Evolutionary conservation across 2,888 invertebrate genomes (phyloP).

Genomic region (Eupithecia insigniata): DNA sequence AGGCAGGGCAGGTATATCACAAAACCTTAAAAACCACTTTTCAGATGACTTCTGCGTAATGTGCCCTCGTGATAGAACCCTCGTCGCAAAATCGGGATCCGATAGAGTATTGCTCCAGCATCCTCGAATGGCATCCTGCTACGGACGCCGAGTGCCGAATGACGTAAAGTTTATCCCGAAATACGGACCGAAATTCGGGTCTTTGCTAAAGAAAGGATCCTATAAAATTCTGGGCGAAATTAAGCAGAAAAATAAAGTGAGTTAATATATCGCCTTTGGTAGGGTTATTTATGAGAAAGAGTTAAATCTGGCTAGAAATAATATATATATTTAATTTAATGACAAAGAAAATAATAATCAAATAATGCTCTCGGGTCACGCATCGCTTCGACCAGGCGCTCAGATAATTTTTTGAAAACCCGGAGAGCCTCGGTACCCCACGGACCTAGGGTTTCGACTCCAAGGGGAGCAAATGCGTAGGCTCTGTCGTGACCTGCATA

Average conservation of each 20-base stretch:
- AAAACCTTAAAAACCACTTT: slow-evolving; percentile 3
- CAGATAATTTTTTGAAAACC: too few relatives aligned
- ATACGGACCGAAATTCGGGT: slow-evolving; percentile 74
- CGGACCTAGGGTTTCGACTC: too few relatives aligned
- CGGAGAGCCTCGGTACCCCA: too few relatives aligned
- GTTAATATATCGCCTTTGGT: slow-evolving; percentile 34
- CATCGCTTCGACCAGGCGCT: too few relatives aligned
- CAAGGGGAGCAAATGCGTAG: too few relatives aligned
- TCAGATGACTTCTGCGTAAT: slow-evolving; percentile 60
- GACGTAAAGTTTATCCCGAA: slow-evolving; percentile 62
- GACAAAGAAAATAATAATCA: too few relatives aligned
- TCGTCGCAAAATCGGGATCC: slow-evolving; percentile 67
- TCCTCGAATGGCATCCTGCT: slow-evolving; percentile 66
- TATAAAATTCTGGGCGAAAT: slow-evolving; percentile 70
- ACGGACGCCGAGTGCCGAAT: slow-evolving; percentile 59
- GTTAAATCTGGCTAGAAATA: neutral
- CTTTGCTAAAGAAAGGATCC: slow-evolving; percentile 69
- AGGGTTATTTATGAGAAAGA: neutral
- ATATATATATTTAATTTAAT: too few relatives aligned
- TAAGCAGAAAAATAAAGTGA: slow-evolving; percentile 63
- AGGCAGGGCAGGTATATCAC: too few relatives aligned
- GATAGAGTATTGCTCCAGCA: slow-evolving; percentile 65
- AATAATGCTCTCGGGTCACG: too few relatives aligned
- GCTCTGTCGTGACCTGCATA: too few relatives aligned
- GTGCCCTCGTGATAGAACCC: slow-evolving; percentile 75